Conservation (phyloP, 2,797 vertebrate genomes). For the Nyctalus aviator region DNA sequence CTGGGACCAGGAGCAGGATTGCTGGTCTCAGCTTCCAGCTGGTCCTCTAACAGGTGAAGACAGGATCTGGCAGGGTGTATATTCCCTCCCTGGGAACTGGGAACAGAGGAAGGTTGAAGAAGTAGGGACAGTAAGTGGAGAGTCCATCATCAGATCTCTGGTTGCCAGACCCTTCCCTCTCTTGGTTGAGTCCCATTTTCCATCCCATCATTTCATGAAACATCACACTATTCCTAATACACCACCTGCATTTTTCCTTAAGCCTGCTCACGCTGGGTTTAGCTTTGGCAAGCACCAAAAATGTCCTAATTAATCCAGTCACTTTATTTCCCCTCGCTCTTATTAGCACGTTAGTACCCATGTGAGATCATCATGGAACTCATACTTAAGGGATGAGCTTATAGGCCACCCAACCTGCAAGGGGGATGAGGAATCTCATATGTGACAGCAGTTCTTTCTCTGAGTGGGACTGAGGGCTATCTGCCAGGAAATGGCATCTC, state of each 20-base stretch:
- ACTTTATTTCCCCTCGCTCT: conserved; percentile 32
- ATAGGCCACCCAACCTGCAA: neutral
- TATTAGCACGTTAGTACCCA: neutral
- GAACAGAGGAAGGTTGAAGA: neutral
- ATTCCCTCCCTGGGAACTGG: neutral
- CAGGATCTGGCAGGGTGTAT: neutral
- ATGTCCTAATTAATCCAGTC: conserved; percentile 27
- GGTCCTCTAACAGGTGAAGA: neutral
- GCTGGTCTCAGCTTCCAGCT: neutral
- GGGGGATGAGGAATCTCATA: neutral
- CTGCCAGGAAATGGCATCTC: neutral
- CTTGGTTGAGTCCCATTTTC: neutral
- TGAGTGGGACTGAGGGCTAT: neutral
- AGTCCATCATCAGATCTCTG: neutral
- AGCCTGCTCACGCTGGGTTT: conserved; percentile 30
- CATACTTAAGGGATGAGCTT: neutral
- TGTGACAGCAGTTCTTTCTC: neutral
- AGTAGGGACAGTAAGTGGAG: neutral
- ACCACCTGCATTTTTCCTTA: conserved; percentile 6
- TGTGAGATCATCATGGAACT: conserved; percentile 14
- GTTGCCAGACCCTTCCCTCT: neutral
- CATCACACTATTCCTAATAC: neutral
- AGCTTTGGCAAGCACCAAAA: neutral
- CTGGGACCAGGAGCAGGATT: neutral
- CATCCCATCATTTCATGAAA: neutral